Base-by-base conservation (phyloP, 1,140 invertebrate genomes). In the Anadara kagoshimensis region DNA sequence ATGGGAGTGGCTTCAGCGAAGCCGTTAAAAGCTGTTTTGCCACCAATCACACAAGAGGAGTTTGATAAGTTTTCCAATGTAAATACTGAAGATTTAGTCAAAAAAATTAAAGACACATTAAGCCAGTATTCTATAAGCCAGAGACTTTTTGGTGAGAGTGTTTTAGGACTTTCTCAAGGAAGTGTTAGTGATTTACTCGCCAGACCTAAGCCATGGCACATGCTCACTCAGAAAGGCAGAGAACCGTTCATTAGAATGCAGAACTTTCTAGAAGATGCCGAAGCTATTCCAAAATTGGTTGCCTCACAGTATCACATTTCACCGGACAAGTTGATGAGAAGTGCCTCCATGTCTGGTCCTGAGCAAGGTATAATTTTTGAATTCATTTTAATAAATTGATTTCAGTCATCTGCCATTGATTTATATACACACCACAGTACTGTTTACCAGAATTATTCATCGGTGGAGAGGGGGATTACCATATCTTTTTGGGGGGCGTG, bases 161-260 rank as follows among this genome's bases (percentile, higher is more conserved):
- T 99, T 16, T 91, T 99, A 54, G 98, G 98, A 0, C 90, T 99
- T 54, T 99, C 97, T 0, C 90, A 91, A 68, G 89, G 87, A 3
- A 98, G 97, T 3, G 97, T 99, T 0, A 98, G 96, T 85, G 98
- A 99, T 89, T 90, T 99, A n/a, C 91, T 99, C 0, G 98, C 97
- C 62, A 97, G 99, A 87, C 98, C 98, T 0, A 99, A 99, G 85
- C 97, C 97, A 0, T 99, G 98, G 98, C 96, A 98, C 86, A 99
- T 99, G 97, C 92, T 99, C 5, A 98, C 97, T 73, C 98, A 99
- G 87, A 99, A 99, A 89, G 97, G 97, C 0, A 91, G 98, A 24
- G 97, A 99, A 88, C 98, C 98, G 0, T 99, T 99, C 90, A 98
- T 99, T 69, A 92, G 97, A 56, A 99, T 99, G 97, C 96, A 98